phyloP scores from a whole-genome alignment of 2,113 vertebrate genomes.

The Aspidoscelis tigris region DNA sequence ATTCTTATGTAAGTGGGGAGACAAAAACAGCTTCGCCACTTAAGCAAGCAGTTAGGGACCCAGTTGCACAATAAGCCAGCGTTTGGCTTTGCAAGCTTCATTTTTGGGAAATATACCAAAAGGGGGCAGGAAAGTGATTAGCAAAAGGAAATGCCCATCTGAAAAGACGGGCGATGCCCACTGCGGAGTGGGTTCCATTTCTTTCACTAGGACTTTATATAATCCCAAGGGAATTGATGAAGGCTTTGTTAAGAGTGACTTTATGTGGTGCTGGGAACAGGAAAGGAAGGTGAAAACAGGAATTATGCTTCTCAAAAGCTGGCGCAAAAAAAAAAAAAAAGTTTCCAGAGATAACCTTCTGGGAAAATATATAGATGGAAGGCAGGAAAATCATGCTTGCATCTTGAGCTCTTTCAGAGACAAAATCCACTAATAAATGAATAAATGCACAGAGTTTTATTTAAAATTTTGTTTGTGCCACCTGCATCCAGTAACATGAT shows the following conservation, averaged over 20 bases:
- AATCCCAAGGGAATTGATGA: background rate
- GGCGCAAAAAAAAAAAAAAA: background rate
- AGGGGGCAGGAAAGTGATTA: background rate
- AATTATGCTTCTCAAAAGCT: background rate
- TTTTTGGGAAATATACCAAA: background rate
- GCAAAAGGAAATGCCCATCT: constrained; percentile 29
- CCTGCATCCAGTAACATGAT: background rate
- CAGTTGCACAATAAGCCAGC: constrained; percentile 56
- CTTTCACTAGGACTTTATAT: background rate
- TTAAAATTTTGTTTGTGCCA: background rate
- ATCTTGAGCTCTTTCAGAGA: no score
- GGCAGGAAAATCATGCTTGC: no score
- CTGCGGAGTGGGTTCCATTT: background rate
- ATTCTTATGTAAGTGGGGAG: constrained; percentile 60
- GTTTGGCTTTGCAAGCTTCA: constrained; percentile 1
- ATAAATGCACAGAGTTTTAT: background rate
- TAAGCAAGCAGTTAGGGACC: constrained; percentile 53
- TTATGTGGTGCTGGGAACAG: background rate
- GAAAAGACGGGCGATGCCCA: background rate
- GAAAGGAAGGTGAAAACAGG: background rate
- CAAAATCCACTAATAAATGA: no score
- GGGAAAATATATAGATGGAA: background rate
- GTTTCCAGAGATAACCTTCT: background rate
- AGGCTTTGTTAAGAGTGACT: background rate
- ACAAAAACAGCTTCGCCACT: constrained; percentile 60